Evolutionary conservation across 2,797 vertebrate genomes (phyloP), one percentile per base, ranked within the genome.

Genomic region (Sebastes cheni): DNA sequence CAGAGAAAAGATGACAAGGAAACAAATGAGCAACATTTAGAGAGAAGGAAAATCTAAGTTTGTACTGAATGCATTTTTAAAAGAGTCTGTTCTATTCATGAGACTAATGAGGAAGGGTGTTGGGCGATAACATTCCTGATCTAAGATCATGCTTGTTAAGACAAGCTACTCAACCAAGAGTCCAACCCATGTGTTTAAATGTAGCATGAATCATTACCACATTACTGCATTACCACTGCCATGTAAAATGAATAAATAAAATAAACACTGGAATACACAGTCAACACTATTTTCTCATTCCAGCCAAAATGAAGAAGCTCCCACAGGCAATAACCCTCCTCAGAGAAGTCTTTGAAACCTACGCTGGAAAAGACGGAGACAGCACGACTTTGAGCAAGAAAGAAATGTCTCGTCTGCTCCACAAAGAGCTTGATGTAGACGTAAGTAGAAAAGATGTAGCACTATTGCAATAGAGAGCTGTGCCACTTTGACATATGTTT

Each of bases 351-450:
- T 95, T 95, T 16, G 3, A 88, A 0, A 58, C 86, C 6, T 88
- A 93, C 11, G 83, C 94, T 42, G 84, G 66, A 14, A 87, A 84
- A 10, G 85, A 90, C 52, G 23, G 12, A 2, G 0, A 0, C 0
- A 84, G 1, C 82, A 64, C 16, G 67, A 77, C 87, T 36, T 52
- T 95, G 39, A 64, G 25, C 72, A 94, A 92, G 58, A 25, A 1
- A 8, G 93, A 95, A 50, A 46, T 94, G 0, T 13, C 34, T 22
- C 16, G 67, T 0, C 55, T 95, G 83, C 69, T 95, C 2, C 9
- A 0, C 0, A 0, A 0, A 0, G 90, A 95, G 75, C 0, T 91
- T 36, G 32, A 34, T 2, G 2, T 14, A 27, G 0, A 4, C 0
- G 81, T 88, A 76, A 92, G 93, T 84, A 23, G 2, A 34, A 80